Conservation (phyloP, 2,888 invertebrate species). For the Tridacna crocea region DNA sequence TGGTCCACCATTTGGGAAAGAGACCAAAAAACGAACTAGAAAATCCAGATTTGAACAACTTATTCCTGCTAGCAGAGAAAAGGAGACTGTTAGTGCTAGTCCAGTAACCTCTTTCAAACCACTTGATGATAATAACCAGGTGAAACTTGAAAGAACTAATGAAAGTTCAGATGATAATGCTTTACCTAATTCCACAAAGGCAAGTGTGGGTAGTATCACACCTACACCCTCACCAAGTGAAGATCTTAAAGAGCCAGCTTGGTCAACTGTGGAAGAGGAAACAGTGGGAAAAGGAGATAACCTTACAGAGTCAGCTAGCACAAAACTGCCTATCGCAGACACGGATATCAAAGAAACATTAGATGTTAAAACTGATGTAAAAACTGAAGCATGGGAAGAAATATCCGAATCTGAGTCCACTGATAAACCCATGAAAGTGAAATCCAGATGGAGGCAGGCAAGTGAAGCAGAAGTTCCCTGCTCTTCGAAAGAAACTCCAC, state of each 20-base stretch:
- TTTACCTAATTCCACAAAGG: constrained; percentile 3
- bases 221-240: constrained; percentile 26
- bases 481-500: constrained; percentile 44
- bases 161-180: not conserved
- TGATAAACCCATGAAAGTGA: constrained; percentile 73
- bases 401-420: constrained; percentile 6
- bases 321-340: not conserved
- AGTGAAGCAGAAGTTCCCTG: constrained; percentile 75
- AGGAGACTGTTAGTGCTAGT: not conserved
- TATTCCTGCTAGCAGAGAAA: not conserved
- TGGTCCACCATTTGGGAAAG: not conserved
- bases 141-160: not conserved
- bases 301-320: not conserved
- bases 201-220: constrained; percentile 16
- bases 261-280: constrained; percentile 15
- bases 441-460: constrained; percentile 77
- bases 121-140: too few relatives aligned
- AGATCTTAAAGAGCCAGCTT: constrained; percentile 10
- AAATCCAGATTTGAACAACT: constrained; percentile 20
- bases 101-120: too few relatives aligned
- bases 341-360: not conserved
- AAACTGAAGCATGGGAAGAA: not conserved
- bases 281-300: not conserved
- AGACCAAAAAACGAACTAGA: not conserved
- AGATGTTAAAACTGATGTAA: not conserved